Base-by-base conservation (phyloP, 2,113 vertebrate genomes). In the Syngnathus floridae region DNA sequence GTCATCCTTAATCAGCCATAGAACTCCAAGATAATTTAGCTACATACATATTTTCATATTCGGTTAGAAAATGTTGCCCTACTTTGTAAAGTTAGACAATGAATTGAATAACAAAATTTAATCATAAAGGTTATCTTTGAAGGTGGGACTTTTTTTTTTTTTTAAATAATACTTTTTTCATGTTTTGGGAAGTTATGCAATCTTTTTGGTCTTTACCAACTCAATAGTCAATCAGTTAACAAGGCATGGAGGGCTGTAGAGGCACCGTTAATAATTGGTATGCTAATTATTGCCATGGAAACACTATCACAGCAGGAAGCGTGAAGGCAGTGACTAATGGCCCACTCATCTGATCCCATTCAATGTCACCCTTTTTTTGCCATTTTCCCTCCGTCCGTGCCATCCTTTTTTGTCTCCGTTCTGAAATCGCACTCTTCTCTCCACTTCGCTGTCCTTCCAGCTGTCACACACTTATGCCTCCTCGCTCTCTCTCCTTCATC, bases 261-360 rank as follows among this genome's bases (percentile, higher is more conserved):
- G 76, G 74, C 55, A 70, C 76, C 76, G 80, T 85, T 85, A 78
- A 81, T 72, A 76, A 79, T 67, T 84, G 74, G 79, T 82, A 87
- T 87, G 83, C 67, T 82, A 86, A 82, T 82, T 80, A 78, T 88
- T 71, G 11, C 77, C 81, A 85, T 85, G 75, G 83, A 84, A 85
- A 88, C 84, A 79, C 70, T 70, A 69, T 85, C 84, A 85, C 72
- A 86, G 78, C 71, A 80, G 77, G 80, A 82, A 78, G 83, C 69
- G 73, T 77, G 79, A 82, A 82, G 77, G 74, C 86, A 83, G 72
- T 86, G 86, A 86, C 81, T 79, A 84, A 84, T 85, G 66, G 70
- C 83, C 62, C 54, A 77, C 78, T 85, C 84, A 85, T 84, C 66
- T 82, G 74, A 82, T 80, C 58, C 79, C 70, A 72, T 81, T 85